These are phyloP conservation scores for Lepidurus couesii DNA, from an alignment of 1,140 invertebrate species.

Conservation along the genomic window DNA sequence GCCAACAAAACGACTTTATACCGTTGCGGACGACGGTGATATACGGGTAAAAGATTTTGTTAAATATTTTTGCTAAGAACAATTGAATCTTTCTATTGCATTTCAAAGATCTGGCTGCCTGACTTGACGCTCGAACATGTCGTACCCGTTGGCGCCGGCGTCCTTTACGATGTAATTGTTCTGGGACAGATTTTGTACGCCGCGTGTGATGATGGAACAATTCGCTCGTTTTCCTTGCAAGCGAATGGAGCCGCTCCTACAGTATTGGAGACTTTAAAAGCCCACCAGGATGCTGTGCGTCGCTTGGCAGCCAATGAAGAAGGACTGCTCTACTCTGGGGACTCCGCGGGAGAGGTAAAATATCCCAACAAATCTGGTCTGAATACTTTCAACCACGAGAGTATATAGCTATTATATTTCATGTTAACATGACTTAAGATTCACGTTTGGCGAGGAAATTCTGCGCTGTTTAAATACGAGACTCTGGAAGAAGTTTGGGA, in stretches of 20 bases:
- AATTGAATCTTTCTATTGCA: neutral
- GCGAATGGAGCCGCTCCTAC: neutral
- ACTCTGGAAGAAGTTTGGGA: constrained; percentile 33
- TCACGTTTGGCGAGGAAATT: constrained; percentile 24
- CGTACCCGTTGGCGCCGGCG: neutral
- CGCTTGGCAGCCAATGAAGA: neutral
- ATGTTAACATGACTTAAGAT: constrained; percentile 19
- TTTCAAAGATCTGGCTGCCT: neutral
- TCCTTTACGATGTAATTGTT: neutral
- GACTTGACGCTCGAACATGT: neutral
- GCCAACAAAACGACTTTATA: neutral
- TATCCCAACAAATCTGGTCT: neutral
- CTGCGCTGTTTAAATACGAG: neutral
- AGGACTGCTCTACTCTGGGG: neutral
- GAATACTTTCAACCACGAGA: neutral
- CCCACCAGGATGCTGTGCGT: neutral
- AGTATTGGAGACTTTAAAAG: constrained; percentile 4
- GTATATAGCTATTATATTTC: neutral
- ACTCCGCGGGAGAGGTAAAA: neutral
- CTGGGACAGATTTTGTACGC: neutral
- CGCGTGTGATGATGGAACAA: neutral
- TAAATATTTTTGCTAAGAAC: too few relatives aligned
- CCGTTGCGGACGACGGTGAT: neutral
- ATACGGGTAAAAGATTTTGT: neutral
- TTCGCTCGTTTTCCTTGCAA: neutral